Conservation (phyloP, 2,113 vertebrate species). For the Loxodonta africana region DNA sequence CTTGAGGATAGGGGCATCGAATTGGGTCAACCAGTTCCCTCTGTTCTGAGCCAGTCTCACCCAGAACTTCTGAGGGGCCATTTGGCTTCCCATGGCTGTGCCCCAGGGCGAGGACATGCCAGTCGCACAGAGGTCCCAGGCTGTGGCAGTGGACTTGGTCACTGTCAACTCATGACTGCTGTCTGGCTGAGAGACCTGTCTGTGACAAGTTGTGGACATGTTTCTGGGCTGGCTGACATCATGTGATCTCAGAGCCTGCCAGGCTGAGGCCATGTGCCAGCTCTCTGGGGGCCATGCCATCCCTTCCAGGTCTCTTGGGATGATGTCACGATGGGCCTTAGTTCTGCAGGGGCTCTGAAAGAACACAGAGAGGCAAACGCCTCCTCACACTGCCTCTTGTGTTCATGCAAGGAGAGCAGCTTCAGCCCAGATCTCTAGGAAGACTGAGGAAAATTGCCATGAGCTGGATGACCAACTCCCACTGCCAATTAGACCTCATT, state of each 20-base stretch:
- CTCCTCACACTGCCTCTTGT: background rate
- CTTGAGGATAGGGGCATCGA: background rate
- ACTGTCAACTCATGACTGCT: background rate
- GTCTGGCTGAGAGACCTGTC: background rate
- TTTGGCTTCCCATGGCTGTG: background rate
- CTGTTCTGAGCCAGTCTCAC: background rate
- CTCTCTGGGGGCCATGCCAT: background rate
- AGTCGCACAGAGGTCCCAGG: background rate
- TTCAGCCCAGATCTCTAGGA: background rate
- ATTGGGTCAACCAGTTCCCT: background rate
- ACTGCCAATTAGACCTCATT: background rate
- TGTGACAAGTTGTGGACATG: background rate
- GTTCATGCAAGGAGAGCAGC: background rate
- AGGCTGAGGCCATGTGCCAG: background rate
- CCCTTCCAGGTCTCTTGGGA: background rate
- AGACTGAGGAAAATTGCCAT: background rate
- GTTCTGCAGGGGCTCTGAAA: background rate
- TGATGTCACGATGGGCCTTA: background rate
- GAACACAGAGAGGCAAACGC: background rate
- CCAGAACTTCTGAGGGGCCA: background rate
- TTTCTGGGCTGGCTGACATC: background rate
- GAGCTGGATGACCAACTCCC: background rate
- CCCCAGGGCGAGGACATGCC: fast-evolving
- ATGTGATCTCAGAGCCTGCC: background rate
- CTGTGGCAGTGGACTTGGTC: background rate